phyloP scores from a whole-genome alignment of 2,888 invertebrate genomes.

The Aplocera efformata region DNA sequence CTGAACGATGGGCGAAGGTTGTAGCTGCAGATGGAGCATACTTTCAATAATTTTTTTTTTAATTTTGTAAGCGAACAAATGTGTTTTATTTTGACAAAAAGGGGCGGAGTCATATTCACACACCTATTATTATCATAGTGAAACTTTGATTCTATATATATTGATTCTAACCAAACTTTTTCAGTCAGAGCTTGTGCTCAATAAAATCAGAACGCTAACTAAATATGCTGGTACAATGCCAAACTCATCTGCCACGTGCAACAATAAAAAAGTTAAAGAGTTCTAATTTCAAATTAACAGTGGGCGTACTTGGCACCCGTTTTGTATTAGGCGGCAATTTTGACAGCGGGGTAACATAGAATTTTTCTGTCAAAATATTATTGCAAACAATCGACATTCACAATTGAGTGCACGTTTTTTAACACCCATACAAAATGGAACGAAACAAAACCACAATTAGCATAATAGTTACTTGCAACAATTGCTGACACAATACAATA shows the following conservation, averaged over 20 bases:
- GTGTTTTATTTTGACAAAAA: no score
- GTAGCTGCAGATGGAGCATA: no score
- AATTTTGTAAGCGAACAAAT: no score
- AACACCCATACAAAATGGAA: conserved; percentile 58
- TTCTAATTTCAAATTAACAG: conserved; percentile 67
- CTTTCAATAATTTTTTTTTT: no score
- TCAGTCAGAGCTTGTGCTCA: no score
- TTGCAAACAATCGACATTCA: conserved; percentile 71
- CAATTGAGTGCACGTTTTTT: conserved; percentile 37
- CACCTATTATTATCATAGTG: no score
- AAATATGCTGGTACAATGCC: conserved; percentile 34
- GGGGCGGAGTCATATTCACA: no score
- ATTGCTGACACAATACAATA: conserved; percentile 35
- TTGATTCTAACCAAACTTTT: no score
- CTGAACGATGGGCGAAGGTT: no score
- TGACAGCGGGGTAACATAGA: conserved; percentile 63
- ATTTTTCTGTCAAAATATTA: conserved; percentile 79
- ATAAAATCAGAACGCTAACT: no score
- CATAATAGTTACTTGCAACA: conserved; percentile 65
- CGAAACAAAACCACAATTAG: conserved; percentile 80
- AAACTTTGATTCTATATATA: no score
- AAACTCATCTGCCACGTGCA: conserved; percentile 53
- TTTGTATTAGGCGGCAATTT: conserved; percentile 67
- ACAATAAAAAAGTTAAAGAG: conserved; percentile 68
- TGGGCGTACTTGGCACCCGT: conserved; percentile 58